Percentiles rank a stretch among this genome's conserved stretches.
Conservation (phyloP, 2,797 vertebrate genomes). For the Graptemys geographica region DNA sequence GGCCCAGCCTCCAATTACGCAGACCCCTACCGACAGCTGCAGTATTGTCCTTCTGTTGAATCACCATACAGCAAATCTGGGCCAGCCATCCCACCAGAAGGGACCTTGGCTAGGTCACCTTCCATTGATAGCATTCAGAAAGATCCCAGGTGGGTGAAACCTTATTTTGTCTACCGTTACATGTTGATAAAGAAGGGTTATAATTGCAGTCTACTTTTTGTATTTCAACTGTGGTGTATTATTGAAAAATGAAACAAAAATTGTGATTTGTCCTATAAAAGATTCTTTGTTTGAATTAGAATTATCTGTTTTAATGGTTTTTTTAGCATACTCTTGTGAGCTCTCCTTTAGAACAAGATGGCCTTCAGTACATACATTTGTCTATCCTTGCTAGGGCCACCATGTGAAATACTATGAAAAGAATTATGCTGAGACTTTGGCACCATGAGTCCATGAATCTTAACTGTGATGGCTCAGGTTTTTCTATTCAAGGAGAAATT, state of each 20-base stretch:
- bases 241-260: not conserved
- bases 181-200: not conserved
- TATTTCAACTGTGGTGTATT: constrained; percentile 35
- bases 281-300: not conserved
- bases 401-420: not conserved
- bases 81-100: constrained; percentile 96
- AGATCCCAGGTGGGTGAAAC: constrained; percentile 93
- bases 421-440: not conserved
- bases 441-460: not conserved
- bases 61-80: constrained; percentile 99
- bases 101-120: constrained; percentile 95
- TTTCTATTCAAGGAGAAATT: not conserved
- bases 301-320: not conserved
- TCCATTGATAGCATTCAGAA: constrained; percentile 99
- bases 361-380: not conserved
- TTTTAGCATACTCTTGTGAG: constrained; percentile 38
- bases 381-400: not conserved
- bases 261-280: not conserved
- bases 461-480: not conserved
- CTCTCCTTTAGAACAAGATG: not conserved
- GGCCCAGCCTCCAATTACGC: constrained; percentile 91
- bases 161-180: constrained; percentile 51
- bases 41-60: constrained; percentile 98
- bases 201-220: not conserved
- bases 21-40: constrained; percentile 97